These are phyloP conservation scores for Atlantisia rogersi DNA, from an alignment of 2,113 vertebrate genomes.

Conservation along the genomic window DNA sequence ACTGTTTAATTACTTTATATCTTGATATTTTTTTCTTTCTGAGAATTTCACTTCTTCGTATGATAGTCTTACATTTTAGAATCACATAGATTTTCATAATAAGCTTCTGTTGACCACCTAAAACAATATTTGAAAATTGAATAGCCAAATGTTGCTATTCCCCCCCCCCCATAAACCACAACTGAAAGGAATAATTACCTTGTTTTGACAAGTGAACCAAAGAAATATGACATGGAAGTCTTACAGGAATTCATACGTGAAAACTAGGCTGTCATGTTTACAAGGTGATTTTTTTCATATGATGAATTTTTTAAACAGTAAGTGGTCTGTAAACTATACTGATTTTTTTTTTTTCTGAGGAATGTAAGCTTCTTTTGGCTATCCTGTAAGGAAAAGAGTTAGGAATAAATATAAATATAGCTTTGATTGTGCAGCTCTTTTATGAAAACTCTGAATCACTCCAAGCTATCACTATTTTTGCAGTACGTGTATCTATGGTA, in stretches of 20 bases:
- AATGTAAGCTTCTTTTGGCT: neutral
- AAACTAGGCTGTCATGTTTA: constrained; percentile 68
- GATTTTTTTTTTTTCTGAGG: neutral
- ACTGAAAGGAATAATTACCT: constrained; percentile 53
- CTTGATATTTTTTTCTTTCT: neutral
- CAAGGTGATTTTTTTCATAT: constrained; percentile 53
- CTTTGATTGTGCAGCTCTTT: neutral
- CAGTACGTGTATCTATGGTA: neutral
- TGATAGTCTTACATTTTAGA: neutral
- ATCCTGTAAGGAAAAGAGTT: neutral
- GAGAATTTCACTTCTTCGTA: neutral
- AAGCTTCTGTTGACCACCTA: constrained; percentile 1
- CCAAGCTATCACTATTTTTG: neutral
- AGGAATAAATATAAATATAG: neutral
- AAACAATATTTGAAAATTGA: constrained; percentile 14
- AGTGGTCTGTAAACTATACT: constrained; percentile 13
- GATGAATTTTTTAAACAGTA: constrained; percentile 44
- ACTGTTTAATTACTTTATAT: neutral
- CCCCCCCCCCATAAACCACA: neutral
- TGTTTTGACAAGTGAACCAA: constrained; percentile 67
- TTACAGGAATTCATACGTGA: constrained; percentile 31
- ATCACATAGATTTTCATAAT: neutral
- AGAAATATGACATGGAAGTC: constrained; percentile 40
- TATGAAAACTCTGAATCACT: neutral
- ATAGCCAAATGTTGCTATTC: neutral